Percentiles rank a stretch among this genome's conserved stretches.
phyloP scores from a whole-genome alignment of 64 coral and sea anemone genomes.

The Dendrophyllia cribrosa region DNA sequence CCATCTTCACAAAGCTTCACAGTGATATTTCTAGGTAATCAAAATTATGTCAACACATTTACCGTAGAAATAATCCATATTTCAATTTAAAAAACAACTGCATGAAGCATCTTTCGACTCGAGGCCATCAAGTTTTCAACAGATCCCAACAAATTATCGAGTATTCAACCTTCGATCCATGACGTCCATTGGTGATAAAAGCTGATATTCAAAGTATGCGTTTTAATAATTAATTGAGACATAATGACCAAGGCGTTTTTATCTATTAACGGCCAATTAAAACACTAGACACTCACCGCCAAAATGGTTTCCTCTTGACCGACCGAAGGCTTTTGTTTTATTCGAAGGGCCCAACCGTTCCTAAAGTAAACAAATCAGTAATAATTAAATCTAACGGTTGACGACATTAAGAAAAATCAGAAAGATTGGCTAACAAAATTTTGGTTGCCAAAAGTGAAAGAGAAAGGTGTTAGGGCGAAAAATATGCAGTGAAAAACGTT shows the following conservation, averaged over 20 bases:
- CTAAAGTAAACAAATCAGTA: conserved; percentile 24
- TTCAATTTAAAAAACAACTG: too few species aligned
- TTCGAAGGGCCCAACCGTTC: conserved; percentile 5
- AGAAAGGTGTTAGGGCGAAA: background rate
- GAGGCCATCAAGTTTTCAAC: too few species aligned
- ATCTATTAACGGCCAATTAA: background rate
- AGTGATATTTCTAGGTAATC: too few species aligned
- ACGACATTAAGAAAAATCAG: background rate
- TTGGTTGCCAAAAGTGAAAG: background rate
- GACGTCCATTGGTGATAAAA: too few species aligned
- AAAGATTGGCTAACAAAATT: background rate
- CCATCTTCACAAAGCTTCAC: too few species aligned
- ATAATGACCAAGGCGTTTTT: too few species aligned
- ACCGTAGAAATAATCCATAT: too few species aligned
- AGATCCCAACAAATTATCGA: background rate
- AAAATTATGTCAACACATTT: too few species aligned
- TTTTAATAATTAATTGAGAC: too few species aligned
- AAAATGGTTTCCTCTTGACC: conserved; percentile 45
- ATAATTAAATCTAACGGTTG: background rate
- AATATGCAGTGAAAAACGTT: background rate
- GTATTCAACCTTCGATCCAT: background rate
- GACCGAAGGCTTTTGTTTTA: conserved; percentile 28
- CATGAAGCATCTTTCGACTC: too few species aligned
- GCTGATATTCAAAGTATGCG: too few species aligned
- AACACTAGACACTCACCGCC: conserved; percentile 14